Evolutionary conservation across 2,888 invertebrate species (phyloP).

Genomic region (Eledone cirrhosa): DNA sequence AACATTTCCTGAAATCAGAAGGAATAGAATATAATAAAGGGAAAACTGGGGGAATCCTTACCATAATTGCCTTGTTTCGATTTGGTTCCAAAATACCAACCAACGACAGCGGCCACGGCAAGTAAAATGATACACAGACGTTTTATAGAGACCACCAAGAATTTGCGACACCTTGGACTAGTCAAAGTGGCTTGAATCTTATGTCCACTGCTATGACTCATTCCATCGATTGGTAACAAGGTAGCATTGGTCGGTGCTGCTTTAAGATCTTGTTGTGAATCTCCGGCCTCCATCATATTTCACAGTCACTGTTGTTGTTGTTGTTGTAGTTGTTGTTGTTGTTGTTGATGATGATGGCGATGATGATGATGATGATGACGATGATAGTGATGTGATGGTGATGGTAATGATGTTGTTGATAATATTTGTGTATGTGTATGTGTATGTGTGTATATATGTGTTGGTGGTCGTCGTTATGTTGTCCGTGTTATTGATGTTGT

Average conservation of each 20-base stretch:
- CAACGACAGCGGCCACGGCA: constrained; percentile 25
- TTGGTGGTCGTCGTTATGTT: neutral
- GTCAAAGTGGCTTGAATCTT: constrained; percentile 11
- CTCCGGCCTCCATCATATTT: constrained; percentile 9
- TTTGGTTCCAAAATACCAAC: constrained; percentile 28
- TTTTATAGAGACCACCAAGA: constrained; percentile 15
- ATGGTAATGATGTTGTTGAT: neutral
- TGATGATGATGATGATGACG: neutral
- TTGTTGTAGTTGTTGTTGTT: neutral
- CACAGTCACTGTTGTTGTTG: neutral
- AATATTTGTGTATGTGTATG: neutral
- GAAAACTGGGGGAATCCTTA: neutral
- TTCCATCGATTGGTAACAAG: constrained; percentile 18
- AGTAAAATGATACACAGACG: constrained; percentile 22
- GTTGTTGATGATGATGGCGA: neutral
- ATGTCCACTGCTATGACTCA: constrained; percentile 19
- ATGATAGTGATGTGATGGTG: neutral
- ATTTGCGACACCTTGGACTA: constrained; percentile 22
- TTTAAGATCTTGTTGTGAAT: constrained; percentile 23
- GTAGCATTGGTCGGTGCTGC: neutral
- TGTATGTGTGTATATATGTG: neutral
- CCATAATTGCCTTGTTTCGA: constrained; percentile 21
- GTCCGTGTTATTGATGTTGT: neutral
- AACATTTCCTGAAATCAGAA: neutral
- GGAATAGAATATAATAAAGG: neutral